Evolutionary conservation across 53 echinoderm and acorn worm species (phyloP), one percentile per base, ranked within the genome.

Genomic region (Antedon mediterranea): DNA sequence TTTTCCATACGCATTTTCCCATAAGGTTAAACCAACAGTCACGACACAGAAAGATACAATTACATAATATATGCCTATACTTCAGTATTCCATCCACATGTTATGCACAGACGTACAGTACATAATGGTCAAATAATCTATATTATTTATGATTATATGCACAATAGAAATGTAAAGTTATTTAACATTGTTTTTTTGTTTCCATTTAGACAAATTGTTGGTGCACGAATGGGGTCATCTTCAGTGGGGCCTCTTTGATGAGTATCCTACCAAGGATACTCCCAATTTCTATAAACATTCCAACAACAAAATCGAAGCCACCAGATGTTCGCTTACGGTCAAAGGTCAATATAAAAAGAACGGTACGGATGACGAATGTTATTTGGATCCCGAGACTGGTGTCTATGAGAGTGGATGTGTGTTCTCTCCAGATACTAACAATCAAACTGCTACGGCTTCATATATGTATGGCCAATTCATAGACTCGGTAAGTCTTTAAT

Each of bases 201-300:
- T 7, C 5, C 72, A 28, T 43, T 30, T 43, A 91, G 91, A 75
- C 27, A 88, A 86, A 76, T 78, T 81, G 14, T 32, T 91, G 27
- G 88, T 83, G 8, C 91, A 91, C 34, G 86, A 88, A 29, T 91
- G 91, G 91, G 91, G 88, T 33, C 91, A 91, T 37, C 81, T 91
- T 18, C 75, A 83, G 42, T 91, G 91, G 91, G 88, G 91, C 27
- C 85, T 91, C 0, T 91, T 88, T 70, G 86, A 88, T 57, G 91
- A 91, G 72, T 88, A 88, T 37, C 81, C 91, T 1, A 31, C 73
- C 32, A 71, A 32, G 26, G 77, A 77, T 30, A 77, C 81, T 28
- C 71, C 78, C 18, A 78, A 83, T 20, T 91, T 88, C 78, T 88
- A 85, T 76, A 33, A 74, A 26, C 74, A 81, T 28, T 85, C 43